Evolutionary conservation across 2,888 invertebrate species (phyloP), one percentile per base, ranked within the genome.

Genomic region (Eucera pruinosa): DNA sequence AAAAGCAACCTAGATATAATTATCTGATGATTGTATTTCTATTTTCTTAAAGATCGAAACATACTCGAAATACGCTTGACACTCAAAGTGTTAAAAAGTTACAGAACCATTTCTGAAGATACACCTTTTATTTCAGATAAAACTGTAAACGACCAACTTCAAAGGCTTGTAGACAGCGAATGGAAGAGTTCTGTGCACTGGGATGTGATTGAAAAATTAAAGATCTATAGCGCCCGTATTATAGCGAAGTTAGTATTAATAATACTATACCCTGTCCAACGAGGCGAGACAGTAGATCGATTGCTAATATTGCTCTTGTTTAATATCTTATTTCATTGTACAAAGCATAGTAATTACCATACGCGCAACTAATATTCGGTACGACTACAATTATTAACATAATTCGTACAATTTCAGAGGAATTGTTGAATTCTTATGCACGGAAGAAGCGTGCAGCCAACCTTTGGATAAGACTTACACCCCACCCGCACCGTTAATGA

Each of bases 401-500:
- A 36, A 23, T 3, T n/a, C 18, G n/a, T 48, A 13, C 47, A 6
- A 65, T 86, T 82, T 61, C 67, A 91, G 91, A 55, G 82, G 76
- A 13, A 78, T 89, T n/a, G 57, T 92, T 2, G 84, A 89, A 7
- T 87, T 86, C 57, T 30, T 89, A 25, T 30, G 68, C 1, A 72
- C 82, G 2, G 61, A 72, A 2, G 68, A 77, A 9, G 83, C 89
- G 50, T 66, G 79, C n/a, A 48, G 82, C 0, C 89, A 91, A 74
- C 78, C 80, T 54, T 83, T 92, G 7, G 92, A 93, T 76, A 90
- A 80, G 25, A 88, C 89, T 60, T 85, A 91, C 72, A 91, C 92
- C 39, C 92, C 93, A 11, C 93, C 93, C 30, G 93, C 93, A n/a
- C 93, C 93, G 5, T 75, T 93, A 36, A 90, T 94, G 92, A 92